Percentiles rank a stretch among this genome's conserved stretches.
phyloP scores from a whole-genome alignment of 2,888 invertebrate species.

The Bombylius major region DNA sequence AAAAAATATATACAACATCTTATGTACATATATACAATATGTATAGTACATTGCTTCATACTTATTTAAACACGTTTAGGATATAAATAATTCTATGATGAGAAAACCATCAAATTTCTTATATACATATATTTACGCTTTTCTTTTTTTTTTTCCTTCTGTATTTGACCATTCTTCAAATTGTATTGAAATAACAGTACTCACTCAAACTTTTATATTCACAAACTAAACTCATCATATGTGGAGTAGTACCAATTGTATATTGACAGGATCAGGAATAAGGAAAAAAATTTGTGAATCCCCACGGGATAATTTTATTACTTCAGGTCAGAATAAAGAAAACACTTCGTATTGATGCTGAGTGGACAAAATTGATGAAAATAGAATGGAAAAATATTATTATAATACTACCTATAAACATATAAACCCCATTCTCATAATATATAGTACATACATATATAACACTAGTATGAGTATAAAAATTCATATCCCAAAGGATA shows the following conservation, averaged over 20 bases:
- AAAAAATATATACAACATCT: neutral
- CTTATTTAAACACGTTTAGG: constrained; percentile 7
- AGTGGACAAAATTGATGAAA: constrained; percentile 15
- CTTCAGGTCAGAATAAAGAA: constrained; percentile 11
- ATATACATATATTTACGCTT: neutral
- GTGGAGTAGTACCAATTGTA: too few relatives aligned
- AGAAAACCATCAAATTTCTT: neutral
- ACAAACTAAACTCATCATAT: neutral
- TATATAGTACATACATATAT: too few relatives aligned
- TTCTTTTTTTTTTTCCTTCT: neutral
- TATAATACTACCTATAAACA: neutral
- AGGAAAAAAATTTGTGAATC: neutral
- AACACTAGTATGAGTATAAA: neutral
- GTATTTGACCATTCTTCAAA: neutral
- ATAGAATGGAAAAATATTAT: constrained; percentile 12
- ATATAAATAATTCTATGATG: constrained; percentile 10
- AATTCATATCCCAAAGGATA: constrained; percentile 11
- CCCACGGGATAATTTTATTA: constrained; percentile 15
- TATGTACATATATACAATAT: neutral
- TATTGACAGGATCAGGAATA: neutral
- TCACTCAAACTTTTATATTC: neutral
- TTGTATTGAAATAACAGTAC: neutral
- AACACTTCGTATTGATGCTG: constrained; percentile 15
- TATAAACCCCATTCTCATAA: neutral
- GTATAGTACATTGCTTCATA: neutral